Base-by-base conservation (phyloP, 2,797 vertebrate species). In the Catamblyrhynchus diadema region DNA sequence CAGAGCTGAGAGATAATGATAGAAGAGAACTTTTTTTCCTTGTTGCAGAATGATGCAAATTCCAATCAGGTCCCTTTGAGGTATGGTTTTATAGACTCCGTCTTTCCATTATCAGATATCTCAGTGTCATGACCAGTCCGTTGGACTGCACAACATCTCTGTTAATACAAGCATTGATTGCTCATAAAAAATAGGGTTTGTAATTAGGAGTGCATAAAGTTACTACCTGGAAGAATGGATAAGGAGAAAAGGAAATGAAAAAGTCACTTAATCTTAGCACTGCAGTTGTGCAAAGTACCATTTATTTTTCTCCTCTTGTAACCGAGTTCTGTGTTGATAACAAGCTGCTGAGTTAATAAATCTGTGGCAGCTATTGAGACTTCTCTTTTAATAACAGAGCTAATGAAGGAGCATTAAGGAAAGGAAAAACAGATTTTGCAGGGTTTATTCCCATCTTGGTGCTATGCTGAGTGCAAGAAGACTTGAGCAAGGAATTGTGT, bases 261-360 rank as follows among this genome's bases (percentile, higher is more conserved):
- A 95, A 97, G 95, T 96, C 95, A 95, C 86, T 97, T 96, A 94
- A 97, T 97, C 93, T 96, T 88, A 82, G 86, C 78, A 27, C 35
- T 95, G 84, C 60, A 94, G 66, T 96, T 95, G 88, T 95, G 77
- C 94, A 96, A 95, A 97, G 94, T 95, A 72, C 70, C 80, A 82
- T 97, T 97, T 97, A 57, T 96, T 97, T 97, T 96, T 94, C 89
- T 75, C 41, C 73, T 94, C 89, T 22, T 92, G 71, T 67, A 96
- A 94, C 93, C 60, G 92, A 97, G 88, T 94, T 98, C 94, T 91
- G 57, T 90, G 90, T 90, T 96, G 94, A 95, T 97, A 97, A 95
- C 81, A 94, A 97, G 94, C 81, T 87, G 50, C 86, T 47, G 75
- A 97, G 96, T 97, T 97, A 97, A 97, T 97, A 96, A 97, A 97